Percentiles rank a stretch among this genome's conserved stretches.
These are phyloP conservation scores for Aphrocallistes beatrix DNA, from an alignment of 37 sponge, comb jelly and placozoan species.

Conservation along the genomic window DNA sequence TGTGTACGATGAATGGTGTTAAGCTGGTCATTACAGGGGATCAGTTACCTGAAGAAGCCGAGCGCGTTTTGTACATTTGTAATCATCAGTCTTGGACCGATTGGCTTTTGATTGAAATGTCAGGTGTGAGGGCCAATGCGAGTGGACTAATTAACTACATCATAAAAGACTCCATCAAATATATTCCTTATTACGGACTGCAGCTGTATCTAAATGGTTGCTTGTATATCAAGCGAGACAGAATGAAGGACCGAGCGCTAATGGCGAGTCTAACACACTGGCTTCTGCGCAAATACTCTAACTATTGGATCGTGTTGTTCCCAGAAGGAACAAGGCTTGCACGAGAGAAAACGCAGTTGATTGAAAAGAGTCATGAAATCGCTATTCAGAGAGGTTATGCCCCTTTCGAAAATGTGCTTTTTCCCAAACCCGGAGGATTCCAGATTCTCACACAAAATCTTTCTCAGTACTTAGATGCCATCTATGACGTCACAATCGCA, in stretches of 20 bases:
- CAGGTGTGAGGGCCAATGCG: neutral
- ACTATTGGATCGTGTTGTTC: neutral
- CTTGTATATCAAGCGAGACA: neutral
- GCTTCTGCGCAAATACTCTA: neutral
- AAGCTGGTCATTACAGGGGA: neutral
- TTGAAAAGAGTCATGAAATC: neutral
- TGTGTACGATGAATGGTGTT: neutral
- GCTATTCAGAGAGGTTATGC: neutral
- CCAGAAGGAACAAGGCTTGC: neutral
- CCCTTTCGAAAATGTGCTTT: neutral
- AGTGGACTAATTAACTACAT: neutral
- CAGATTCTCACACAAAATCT: conserved; percentile 7
- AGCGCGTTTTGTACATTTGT: neutral
- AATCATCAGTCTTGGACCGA: neutral
- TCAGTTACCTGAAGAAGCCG: neutral
- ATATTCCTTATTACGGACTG: conserved; percentile 1
- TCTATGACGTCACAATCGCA: conserved; percentile 1
- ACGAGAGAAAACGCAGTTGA: neutral
- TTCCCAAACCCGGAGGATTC: conserved; percentile 3
- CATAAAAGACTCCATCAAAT: conserved; percentile 1
- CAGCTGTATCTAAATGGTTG: conserved; percentile 13
- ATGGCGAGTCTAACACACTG: neutral
- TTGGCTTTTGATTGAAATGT: conserved; percentile 16
- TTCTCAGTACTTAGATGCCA: neutral
- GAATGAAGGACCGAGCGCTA: neutral